Percentiles rank a stretch among this genome's conserved stretches.
Conservation (phyloP, 1,140 invertebrate species). For the Diplogasteroides magnus region DNA sequence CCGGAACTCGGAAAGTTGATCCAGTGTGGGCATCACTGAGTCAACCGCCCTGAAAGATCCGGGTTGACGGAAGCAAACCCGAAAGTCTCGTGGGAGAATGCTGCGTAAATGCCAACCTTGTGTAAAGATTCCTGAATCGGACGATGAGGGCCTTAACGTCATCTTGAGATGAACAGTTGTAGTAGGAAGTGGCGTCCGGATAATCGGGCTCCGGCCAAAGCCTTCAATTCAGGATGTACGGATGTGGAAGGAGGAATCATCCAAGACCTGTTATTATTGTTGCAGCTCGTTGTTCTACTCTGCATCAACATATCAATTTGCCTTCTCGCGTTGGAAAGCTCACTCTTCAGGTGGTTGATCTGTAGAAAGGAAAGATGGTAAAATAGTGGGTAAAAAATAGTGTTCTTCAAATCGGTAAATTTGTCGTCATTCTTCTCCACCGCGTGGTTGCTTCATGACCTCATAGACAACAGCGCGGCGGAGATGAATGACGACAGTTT, state of each 20-base stretch:
- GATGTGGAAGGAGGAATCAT: too few relatives aligned
- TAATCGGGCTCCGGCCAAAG: slow-evolving; percentile 23
- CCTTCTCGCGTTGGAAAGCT: slow-evolving; percentile 16
- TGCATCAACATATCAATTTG: slow-evolving; percentile 13
- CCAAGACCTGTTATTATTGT: neutral
- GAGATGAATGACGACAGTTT: too few relatives aligned
- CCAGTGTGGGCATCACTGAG: slow-evolving; percentile 18
- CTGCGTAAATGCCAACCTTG: too few relatives aligned
- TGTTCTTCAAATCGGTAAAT: too few relatives aligned
- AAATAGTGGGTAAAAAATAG: too few relatives aligned
- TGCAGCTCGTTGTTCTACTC: slow-evolving; percentile 2
- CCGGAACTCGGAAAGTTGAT: slow-evolving; percentile 23
- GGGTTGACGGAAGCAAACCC: neutral
- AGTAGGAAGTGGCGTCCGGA: slow-evolving; percentile 25
- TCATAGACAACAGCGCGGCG: too few relatives aligned
- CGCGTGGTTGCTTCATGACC: too few relatives aligned
- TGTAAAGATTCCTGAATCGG: slow-evolving; percentile 2
- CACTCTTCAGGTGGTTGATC: slow-evolving; percentile 23
- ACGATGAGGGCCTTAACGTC: slow-evolving; percentile 4
- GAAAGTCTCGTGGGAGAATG: too few relatives aligned
- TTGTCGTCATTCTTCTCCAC: too few relatives aligned
- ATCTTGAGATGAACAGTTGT: slow-evolving; percentile 25
- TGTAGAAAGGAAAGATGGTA: too few relatives aligned
- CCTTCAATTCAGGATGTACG: slow-evolving; percentile 12
- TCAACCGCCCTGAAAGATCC: neutral